Percentiles rank a stretch among this genome's conserved stretches.
These are phyloP conservation scores for Caenorhabditis uteleia DNA, from an alignment of 2,888 invertebrate genomes.

Conservation along the genomic window DNA sequence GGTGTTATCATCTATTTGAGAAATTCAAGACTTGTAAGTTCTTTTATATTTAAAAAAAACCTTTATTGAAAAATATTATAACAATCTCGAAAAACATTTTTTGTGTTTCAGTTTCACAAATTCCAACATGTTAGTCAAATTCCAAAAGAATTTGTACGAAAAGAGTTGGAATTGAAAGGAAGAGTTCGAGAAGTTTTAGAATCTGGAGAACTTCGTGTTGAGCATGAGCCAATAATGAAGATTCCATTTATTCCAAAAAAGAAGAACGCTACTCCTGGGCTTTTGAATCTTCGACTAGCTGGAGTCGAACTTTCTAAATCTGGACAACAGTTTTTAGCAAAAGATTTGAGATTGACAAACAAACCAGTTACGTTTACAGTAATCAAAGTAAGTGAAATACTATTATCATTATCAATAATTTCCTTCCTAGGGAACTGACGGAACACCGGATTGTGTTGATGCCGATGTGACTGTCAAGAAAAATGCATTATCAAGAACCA, in stretches of 20 bases:
- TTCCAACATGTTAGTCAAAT: slow-evolving; percentile 67
- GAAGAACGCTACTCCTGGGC: slow-evolving; percentile 52
- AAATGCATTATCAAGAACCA: slow-evolving; percentile 57
- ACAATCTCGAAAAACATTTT: too few species aligned
- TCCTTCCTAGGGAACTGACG: slow-evolving; percentile 33
- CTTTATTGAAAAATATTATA: too few species aligned
- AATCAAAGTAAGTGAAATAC: slow-evolving; percentile 46
- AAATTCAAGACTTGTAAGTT: slow-evolving; percentile 59
- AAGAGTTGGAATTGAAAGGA: slow-evolving; percentile 65
- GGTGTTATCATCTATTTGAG: slow-evolving; percentile 62
- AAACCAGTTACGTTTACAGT: slow-evolving; percentile 64
- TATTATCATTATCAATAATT: background rate
- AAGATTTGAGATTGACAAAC: slow-evolving; percentile 59
- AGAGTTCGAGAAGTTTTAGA: slow-evolving; percentile 57
- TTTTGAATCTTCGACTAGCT: slow-evolving; percentile 63
- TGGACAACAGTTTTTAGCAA: slow-evolving; percentile 61
- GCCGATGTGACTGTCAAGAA: slow-evolving; percentile 65
- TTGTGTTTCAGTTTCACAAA: too few species aligned
- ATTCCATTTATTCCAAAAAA: slow-evolving; percentile 57
- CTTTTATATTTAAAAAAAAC: background rate
- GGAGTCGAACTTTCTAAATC: slow-evolving; percentile 66
- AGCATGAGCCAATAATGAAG: slow-evolving; percentile 64
- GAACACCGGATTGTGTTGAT: slow-evolving; percentile 57
- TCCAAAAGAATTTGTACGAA: slow-evolving; percentile 66
- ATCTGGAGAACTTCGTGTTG: slow-evolving; percentile 59